Evolutionary conservation across 2,113 vertebrate genomes (phyloP).

Genomic region (Poeciliopsis prolifica): DNA sequence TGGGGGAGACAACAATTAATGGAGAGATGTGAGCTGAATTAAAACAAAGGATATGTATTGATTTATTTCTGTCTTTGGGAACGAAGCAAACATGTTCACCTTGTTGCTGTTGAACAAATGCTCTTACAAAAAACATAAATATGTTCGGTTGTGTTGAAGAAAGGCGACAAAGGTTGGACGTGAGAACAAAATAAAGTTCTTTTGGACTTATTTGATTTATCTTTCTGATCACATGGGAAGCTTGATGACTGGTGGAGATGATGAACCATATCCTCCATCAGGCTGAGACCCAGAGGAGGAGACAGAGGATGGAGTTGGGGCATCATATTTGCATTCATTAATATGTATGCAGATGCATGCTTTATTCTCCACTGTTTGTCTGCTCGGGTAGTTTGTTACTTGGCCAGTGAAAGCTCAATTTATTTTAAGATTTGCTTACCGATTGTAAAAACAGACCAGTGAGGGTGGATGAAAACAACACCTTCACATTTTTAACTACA

Average conservation of each 20-base stretch:
- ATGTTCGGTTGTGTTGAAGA: slow-evolving; percentile 39
- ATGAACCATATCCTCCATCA: slow-evolving; percentile 61
- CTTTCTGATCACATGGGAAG: slow-evolving; percentile 38
- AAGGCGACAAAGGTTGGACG: slow-evolving; percentile 8
- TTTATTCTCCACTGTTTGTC: slow-evolving; percentile 62
- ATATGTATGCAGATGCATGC: slow-evolving; percentile 70
- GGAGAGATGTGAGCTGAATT: slow-evolving; percentile 75
- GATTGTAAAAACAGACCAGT: slow-evolving; percentile 20
- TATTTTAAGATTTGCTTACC: slow-evolving; percentile 63
- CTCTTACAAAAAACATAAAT: slow-evolving; percentile 28
- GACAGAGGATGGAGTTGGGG: slow-evolving; percentile 62
- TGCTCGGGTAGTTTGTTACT: slow-evolving; percentile 65
- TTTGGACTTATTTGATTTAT: slow-evolving; percentile 52
- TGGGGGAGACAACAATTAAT: slow-evolving; percentile 73
- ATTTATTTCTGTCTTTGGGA: slow-evolving; percentile 61
- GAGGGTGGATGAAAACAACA: slow-evolving; percentile 13
- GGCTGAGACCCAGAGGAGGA: slow-evolving; percentile 32
- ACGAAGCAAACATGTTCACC: slow-evolving; percentile 47
- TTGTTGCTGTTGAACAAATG: slow-evolving; percentile 30
- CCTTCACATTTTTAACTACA: slow-evolving; percentile 5
- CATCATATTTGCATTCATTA: slow-evolving; percentile 69
- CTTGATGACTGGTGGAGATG: slow-evolving; percentile 57
- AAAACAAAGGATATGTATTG: slow-evolving; percentile 70
- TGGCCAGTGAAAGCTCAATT: slow-evolving; percentile 57
- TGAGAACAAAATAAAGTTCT: slow-evolving; percentile 29